These are phyloP conservation scores for Adrianichthys oophorus DNA, from an alignment of 2,797 vertebrate species.

Conservation along the genomic window DNA sequence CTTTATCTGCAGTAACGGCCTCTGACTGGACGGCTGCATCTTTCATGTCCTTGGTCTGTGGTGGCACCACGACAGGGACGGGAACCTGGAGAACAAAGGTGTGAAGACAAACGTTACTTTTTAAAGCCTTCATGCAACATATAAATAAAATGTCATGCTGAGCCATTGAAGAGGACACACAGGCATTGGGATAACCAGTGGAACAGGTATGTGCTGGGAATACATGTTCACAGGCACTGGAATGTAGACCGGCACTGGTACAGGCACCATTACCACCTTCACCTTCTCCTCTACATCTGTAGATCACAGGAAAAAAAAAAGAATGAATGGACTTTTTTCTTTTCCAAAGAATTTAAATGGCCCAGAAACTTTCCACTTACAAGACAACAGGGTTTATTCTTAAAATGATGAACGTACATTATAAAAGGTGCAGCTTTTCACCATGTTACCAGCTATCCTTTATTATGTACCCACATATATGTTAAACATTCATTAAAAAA, in stretches of 20 bases:
- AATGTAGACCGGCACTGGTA: constrained; percentile 92
- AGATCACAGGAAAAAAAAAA: constrained; percentile 4
- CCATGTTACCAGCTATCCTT: not conserved
- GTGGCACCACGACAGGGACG: constrained; percentile 85
- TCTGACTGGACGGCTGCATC: constrained; percentile 81
- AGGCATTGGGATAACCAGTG: constrained; percentile 86
- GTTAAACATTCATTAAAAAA: too few species aligned
- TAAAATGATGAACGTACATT: too few species aligned
- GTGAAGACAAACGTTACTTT: not conserved
- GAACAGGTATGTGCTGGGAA: constrained; percentile 89
- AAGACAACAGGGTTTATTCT: too few species aligned
- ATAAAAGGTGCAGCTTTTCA: too few species aligned
- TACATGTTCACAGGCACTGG: constrained; percentile 95
- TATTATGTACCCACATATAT: not conserved
- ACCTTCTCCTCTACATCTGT: constrained; percentile 58
- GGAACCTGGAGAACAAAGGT: constrained; percentile 78
- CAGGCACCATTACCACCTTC: constrained; percentile 82
- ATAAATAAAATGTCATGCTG: not conserved
- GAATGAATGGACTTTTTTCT: not conserved
- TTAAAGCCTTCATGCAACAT: not conserved
- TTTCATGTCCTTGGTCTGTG: constrained; percentile 79
- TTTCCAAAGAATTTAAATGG: too few species aligned
- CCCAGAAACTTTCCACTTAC: too few species aligned
- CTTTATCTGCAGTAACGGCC: constrained; percentile 75
- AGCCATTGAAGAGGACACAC: constrained; percentile 65